Percentiles rank a stretch among this genome's conserved stretches.
phyloP scores from a whole-genome alignment of 1,140 invertebrate species.

The Drosophila nasuta region DNA sequence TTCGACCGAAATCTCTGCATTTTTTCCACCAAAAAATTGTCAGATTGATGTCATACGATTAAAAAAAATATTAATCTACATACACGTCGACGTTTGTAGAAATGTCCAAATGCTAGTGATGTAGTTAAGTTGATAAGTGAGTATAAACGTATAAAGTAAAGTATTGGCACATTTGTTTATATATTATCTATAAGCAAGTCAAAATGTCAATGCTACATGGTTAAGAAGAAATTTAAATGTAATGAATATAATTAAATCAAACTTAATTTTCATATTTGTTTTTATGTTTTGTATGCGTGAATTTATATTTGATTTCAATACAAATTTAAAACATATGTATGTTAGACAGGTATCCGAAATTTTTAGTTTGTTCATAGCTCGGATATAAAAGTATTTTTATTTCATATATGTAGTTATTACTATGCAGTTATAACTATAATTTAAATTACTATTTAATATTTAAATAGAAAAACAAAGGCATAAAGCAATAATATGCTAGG shows the following conservation, averaged over 20 bases:
- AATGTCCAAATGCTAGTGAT: background rate
- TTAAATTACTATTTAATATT: constrained; percentile 42
- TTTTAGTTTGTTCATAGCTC: constrained; percentile 19
- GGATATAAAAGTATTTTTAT: constrained; percentile 12
- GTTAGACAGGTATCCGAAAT: background rate
- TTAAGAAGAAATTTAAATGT: background rate
- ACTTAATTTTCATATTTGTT: background rate
- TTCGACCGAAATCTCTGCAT: too few relatives aligned
- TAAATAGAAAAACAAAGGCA: constrained; percentile 81
- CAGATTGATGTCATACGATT: too few relatives aligned
- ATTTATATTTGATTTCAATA: background rate
- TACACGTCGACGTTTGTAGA: background rate
- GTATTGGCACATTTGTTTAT: background rate
- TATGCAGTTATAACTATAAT: constrained; percentile 7
- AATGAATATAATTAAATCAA: background rate
- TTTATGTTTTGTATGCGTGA: background rate
- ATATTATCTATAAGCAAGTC: background rate
- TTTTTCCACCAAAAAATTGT: too few relatives aligned
- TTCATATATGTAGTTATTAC: constrained; percentile 5
- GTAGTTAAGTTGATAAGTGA: background rate
- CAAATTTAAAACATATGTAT: background rate
- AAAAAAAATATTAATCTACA: background rate
- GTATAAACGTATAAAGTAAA: background rate
- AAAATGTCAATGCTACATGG: background rate
- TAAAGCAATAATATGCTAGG: constrained; percentile 83